Base-by-base conservation (phyloP, 1,140 invertebrate species). In the Ostrea edulis region DNA sequence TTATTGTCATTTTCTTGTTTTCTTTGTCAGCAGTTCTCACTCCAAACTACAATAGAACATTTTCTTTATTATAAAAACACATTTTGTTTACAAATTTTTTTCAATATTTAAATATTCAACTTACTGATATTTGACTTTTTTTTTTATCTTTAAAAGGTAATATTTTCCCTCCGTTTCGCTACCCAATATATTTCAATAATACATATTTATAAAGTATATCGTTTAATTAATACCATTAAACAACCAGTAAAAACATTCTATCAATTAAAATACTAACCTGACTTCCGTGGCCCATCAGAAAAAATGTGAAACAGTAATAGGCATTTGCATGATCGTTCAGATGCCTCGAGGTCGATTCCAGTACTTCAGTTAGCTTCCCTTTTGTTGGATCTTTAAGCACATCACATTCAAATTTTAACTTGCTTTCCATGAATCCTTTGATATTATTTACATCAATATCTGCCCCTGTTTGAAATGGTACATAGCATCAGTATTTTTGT, bases 1-100 rank as follows among this genome's bases (percentile, higher is more conserved):
- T 35, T 25, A 85, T 85, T 29, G 84, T 85, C 25, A 51, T 83
- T 62, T 62, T 85, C 84, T 85, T 85, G 62, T 85, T 85, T 9
- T 25, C 84, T 35, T 85, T 25, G 17, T 85, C 84, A 35, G 29
- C 55, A 20, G 84, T 85, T 25, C 35, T 62, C 11, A 85, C 55
- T 14, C 84, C 84, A 85, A 85, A 85, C 84, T 85, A 35, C 20
- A 53, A 52, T 9, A 83, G 29, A 77, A 35, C 8, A 5, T 22
- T n/a, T 22, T 7, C n/a, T n/a, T n/a, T 8, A 11, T 25, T 9
- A n/a, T 25, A 22, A 22, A 68, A n/a, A 22, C n/a, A 62, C 17
- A 14, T n/a, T n/a, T 20, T 17, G 17, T 14, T 17, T 20, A 62
- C 58, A 62, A 14, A 62, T 0, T 20, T 12, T 14, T 62, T 62